Evolutionary conservation across 1,140 invertebrate species (phyloP).

Genomic region (Drosophila micromelanica): DNA sequence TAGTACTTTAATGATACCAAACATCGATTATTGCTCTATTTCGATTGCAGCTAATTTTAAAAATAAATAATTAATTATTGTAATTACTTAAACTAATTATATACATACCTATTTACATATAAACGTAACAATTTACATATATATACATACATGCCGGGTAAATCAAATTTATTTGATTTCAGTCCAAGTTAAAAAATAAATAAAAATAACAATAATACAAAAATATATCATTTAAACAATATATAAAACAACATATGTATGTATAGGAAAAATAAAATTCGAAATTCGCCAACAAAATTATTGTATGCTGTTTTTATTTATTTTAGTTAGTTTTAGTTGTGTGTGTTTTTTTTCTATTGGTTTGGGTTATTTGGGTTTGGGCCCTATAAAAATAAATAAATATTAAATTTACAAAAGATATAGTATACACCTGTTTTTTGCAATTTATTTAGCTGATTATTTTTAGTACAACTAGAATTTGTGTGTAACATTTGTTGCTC

Average conservation of each 20-base stretch:
- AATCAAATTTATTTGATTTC: conserved; percentile 81
- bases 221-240: conserved; percentile 24
- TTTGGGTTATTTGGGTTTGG: conserved; percentile 23
- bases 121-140: conserved; percentile 9
- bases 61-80: conserved; percentile 22
- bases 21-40: conserved; percentile 52
- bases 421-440: conserved; percentile 3
- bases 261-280: conserved; percentile 51
- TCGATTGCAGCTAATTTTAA: conserved; percentile 64
- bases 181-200: conserved; percentile 75
- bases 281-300: conserved; percentile 50
- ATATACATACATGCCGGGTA: conserved; percentile 49
- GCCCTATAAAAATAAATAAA: conserved; percentile 33
- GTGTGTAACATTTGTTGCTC: conserved; percentile 21
- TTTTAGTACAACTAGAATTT: conserved; percentile 20
- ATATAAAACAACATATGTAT: conserved; percentile 24
- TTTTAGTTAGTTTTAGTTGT: conserved; percentile 26
- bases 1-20: conserved; percentile 14
- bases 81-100: conserved; percentile 20
- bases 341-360: conserved; percentile 25
- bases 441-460: conserved; percentile 14
- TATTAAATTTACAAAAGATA: background rate
- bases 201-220: conserved; percentile 41
- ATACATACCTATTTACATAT: conserved; percentile 14
- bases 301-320: conserved; percentile 58